Evolutionary conservation across 2,888 invertebrate genomes (phyloP).

Genomic region (Synergus japonicus): DNA sequence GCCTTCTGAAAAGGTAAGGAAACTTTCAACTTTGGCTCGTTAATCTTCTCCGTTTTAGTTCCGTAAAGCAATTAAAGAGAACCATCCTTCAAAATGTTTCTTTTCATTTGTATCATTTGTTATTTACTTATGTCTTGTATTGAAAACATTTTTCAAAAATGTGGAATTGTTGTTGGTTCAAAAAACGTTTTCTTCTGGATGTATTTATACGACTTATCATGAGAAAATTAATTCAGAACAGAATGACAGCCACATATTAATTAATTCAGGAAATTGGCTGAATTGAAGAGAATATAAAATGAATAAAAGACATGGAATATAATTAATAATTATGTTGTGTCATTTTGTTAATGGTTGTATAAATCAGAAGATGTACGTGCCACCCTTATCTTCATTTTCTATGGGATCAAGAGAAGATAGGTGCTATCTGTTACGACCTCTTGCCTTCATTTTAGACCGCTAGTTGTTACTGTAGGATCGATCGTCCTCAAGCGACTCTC

Average conservation of each 20-base stretch:
- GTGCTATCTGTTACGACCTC: slow-evolving; percentile 24
- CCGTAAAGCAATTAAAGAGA: background rate
- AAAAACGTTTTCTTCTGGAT: background rate
- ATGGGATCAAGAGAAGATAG: slow-evolving; percentile 30
- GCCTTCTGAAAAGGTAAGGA: background rate
- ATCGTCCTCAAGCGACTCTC: slow-evolving; percentile 14
- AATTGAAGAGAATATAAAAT: background rate
- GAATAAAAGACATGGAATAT: background rate
- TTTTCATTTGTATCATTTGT: background rate
- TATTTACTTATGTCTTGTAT: background rate
- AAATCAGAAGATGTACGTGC: slow-evolving; percentile 16
- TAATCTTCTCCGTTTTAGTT: background rate
- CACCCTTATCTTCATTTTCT: slow-evolving; percentile 24
- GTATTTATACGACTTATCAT: too few species aligned
- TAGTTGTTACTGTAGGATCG: slow-evolving; percentile 14
- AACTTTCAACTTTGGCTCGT: background rate
- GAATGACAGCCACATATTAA: too few species aligned
- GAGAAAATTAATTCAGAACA: too few species aligned
- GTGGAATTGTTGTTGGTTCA: background rate
- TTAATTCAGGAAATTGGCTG: too few species aligned
- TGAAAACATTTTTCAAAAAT: background rate
- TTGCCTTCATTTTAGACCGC: slow-evolving; percentile 38
- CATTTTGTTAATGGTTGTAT: background rate
- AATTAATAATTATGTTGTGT: background rate
- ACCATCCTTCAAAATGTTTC: slow-evolving; percentile 3